Conservation (phyloP, 2,888 invertebrate species). For the Cyrtodaria siliqua region DNA sequence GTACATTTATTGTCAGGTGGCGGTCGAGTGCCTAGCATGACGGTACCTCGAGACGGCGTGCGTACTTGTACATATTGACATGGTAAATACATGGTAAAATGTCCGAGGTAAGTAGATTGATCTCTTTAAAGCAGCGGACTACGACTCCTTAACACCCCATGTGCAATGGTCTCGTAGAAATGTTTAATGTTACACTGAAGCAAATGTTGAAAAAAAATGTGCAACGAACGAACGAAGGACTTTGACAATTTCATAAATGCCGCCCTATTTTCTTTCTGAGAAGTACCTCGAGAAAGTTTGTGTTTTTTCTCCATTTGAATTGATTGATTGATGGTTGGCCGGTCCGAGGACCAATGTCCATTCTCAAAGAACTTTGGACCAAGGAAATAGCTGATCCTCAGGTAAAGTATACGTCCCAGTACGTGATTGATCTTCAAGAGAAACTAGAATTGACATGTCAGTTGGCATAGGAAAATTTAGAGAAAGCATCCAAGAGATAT, state of each 20-base stretch:
- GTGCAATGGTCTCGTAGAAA: constrained; percentile 59
- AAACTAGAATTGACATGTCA: constrained; percentile 31
- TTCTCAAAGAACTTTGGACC: constrained; percentile 12
- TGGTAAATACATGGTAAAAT: too few relatives aligned
- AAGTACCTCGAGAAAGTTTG: constrained; percentile 47
- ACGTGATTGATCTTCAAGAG: constrained; percentile 52
- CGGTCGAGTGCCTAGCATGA: too few relatives aligned
- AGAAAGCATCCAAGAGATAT: constrained; percentile 15
- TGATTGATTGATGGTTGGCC: constrained; percentile 56
- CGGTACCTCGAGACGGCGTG: too few relatives aligned
- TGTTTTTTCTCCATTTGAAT: background rate
- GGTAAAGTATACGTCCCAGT: constrained; percentile 7
- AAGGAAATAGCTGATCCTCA: background rate
- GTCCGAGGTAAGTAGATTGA: constrained; percentile 49
- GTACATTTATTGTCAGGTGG: too few relatives aligned
- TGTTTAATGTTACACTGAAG: constrained; percentile 67
- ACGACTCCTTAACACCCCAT: constrained; percentile 62
- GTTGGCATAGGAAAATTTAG: constrained; percentile 22
- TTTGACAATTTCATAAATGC: constrained; percentile 60
- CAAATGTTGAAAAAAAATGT: constrained; percentile 52
- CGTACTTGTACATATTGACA: too few relatives aligned
- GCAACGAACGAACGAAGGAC: constrained; percentile 46
- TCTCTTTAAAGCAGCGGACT: constrained; percentile 38
- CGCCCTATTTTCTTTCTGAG: constrained; percentile 58
- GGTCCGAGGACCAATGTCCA: constrained; percentile 57